A percentile compares a stretch with the other conserved stretches of the same genome.
Evolutionary conservation across 2,113 vertebrate species (phyloP).

Genomic region (Dromas ardeola): DNA sequence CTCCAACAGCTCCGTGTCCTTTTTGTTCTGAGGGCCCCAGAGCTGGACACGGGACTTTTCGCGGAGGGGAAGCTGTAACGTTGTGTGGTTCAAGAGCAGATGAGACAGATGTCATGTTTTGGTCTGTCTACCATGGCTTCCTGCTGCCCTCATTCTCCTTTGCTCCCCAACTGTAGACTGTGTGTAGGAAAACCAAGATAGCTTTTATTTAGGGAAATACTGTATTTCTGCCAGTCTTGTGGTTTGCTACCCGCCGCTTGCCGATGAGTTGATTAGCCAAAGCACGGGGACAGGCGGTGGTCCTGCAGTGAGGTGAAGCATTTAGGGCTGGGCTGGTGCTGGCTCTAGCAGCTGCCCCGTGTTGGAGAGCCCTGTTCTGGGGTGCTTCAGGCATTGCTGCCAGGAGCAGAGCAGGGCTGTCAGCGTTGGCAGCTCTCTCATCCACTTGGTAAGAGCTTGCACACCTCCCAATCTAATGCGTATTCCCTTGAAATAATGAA

Average conservation of each 20-base stretch:
- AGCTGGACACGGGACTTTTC: not conserved
- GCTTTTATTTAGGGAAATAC: not conserved
- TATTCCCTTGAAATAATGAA: not conserved
- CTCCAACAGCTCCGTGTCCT: not conserved
- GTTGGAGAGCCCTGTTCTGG: not conserved
- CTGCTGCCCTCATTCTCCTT: not conserved
- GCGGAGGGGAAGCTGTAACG: not conserved
- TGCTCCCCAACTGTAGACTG: not conserved
- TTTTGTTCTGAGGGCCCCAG: not conserved
- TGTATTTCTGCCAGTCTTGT: not conserved
- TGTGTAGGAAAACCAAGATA: not conserved
- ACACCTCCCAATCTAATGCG: not conserved
- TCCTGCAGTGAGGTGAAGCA: not conserved
- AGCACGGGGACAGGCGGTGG: not conserved
- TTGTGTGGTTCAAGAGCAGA: not conserved
- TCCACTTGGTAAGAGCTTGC: not conserved
- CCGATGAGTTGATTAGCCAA: no score
- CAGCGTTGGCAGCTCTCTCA: not conserved
- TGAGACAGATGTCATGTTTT: rapidly evolving
- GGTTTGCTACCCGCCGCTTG: not conserved
- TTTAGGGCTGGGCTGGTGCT: not conserved
- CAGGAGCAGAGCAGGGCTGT: not conserved
- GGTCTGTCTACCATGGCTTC: not conserved
- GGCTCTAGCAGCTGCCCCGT: not conserved
- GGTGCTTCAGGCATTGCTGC: not conserved